Conservation (phyloP, 2,113 vertebrate genomes). For the Bubo blakistoni region DNA sequence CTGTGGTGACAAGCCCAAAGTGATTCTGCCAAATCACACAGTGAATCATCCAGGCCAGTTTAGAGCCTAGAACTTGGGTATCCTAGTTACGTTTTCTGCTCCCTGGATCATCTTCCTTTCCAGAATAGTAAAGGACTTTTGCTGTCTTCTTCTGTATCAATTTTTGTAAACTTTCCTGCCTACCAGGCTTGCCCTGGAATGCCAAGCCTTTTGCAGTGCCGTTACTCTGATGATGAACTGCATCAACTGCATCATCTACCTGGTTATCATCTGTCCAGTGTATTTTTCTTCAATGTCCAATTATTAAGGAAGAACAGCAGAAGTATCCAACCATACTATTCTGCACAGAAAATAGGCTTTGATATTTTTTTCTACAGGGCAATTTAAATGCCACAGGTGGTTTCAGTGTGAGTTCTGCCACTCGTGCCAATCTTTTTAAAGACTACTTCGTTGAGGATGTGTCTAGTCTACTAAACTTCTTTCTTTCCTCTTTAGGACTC, state of each 20-base stretch:
- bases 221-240: neutral
- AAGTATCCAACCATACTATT: neutral
- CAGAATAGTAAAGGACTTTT: neutral
- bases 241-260: neutral
- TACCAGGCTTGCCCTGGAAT: neutral
- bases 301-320: neutral
- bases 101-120: neutral
- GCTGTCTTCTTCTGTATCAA: neutral
- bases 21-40: neutral
- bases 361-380: neutral
- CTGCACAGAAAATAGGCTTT: neutral
- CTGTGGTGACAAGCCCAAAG: neutral
- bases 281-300: neutral
- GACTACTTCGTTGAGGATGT: neutral
- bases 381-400: neutral
- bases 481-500: neutral
- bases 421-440: neutral
- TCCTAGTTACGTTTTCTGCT: neutral
- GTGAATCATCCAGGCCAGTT: neutral
- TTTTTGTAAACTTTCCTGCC: neutral
- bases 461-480: neutral
- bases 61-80: neutral
- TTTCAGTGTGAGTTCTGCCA: neutral
- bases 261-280: neutral
- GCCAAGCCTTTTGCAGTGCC: neutral